Conservation (phyloP, 2,113 vertebrate species). For the Speoplatyrhinus poulsoni region DNA sequence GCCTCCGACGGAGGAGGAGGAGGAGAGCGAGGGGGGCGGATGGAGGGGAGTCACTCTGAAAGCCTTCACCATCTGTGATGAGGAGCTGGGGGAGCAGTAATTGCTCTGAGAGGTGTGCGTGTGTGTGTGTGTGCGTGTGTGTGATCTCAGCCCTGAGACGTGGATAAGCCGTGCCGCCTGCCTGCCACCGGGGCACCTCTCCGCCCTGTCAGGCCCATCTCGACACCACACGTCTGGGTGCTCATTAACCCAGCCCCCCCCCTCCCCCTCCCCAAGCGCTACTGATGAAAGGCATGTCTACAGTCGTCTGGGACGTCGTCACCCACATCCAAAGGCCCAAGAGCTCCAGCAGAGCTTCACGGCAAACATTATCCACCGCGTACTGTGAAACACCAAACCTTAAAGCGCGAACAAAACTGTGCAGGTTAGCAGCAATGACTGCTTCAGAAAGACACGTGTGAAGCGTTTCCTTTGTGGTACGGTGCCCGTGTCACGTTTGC, state of each 20-base stretch:
- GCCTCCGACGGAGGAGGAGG: constrained; percentile 11
- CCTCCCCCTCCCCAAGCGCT: constrained; percentile 10
- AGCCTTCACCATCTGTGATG: constrained; percentile 54
- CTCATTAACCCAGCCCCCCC: constrained; percentile 46
- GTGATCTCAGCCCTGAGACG: constrained; percentile 30
- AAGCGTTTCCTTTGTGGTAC: too few species aligned
- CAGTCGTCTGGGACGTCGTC: too few species aligned
- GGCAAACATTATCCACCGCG: too few species aligned
- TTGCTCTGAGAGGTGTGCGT: constrained; percentile 51
- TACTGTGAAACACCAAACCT: too few species aligned
- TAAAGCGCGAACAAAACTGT: too few species aligned
- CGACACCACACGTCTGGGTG: not conserved
- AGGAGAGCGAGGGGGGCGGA: not conserved
- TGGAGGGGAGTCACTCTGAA: constrained; percentile 23
- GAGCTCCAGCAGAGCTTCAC: too few species aligned
- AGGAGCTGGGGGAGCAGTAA: constrained; percentile 55
- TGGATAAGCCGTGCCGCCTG: constrained; percentile 34
- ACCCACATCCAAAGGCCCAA: too few species aligned
- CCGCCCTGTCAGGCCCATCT: too few species aligned
- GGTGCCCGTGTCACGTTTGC: too few species aligned
- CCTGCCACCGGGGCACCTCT: constrained; percentile 16
- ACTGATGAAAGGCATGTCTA: constrained; percentile 20
- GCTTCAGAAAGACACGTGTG: too few species aligned
- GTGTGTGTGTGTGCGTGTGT: constrained; percentile 47
- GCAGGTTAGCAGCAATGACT: too few species aligned